Percentiles rank a stretch among this genome's conserved stretches.
phyloP scores from a whole-genome alignment of 1,140 invertebrate species.

The Drosophila parabipectinata region DNA sequence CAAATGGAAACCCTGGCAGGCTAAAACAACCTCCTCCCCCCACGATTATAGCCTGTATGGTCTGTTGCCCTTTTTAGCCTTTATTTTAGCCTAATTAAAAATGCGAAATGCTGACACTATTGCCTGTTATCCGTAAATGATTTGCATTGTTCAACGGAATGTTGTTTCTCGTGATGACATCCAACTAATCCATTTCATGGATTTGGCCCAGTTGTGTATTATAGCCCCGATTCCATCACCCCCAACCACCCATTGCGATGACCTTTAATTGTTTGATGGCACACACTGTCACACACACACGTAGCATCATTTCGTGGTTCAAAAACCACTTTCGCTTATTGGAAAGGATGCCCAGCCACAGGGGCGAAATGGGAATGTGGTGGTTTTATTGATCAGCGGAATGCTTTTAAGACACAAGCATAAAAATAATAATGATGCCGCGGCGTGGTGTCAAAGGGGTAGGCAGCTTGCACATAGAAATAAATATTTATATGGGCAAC shows the following conservation, averaged over 20 bases:
- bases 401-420: slow-evolving; percentile 76
- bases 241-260: slow-evolving; percentile 18
- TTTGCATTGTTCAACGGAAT: slow-evolving; percentile 46
- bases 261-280: slow-evolving; percentile 72
- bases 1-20: no score
- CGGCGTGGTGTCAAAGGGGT: slow-evolving; percentile 57
- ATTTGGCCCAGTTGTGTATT: slow-evolving; percentile 60
- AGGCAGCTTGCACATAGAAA: slow-evolving; percentile 67
- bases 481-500: slow-evolving; percentile 82
- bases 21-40: background rate
- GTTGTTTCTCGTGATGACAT: slow-evolving; percentile 30
- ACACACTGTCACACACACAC: slow-evolving; percentile 11
- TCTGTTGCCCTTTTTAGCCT: slow-evolving; percentile 1
- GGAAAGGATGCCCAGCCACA: slow-evolving; percentile 49
- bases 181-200: slow-evolving; percentile 40
- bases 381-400: slow-evolving; percentile 69
- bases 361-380: slow-evolving; percentile 28
- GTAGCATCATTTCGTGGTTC: background rate
- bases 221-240: background rate
- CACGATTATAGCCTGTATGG: slow-evolving; percentile 15
- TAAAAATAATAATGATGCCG: slow-evolving; percentile 82
- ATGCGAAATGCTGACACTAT: slow-evolving; percentile 25
- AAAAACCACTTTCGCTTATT: slow-evolving; percentile 82
- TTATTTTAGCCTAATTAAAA: slow-evolving; percentile 74
- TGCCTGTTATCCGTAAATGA: slow-evolving; percentile 23